Base-by-base conservation (phyloP, 2,113 vertebrate genomes). In the Ceuthmochares aereus region DNA sequence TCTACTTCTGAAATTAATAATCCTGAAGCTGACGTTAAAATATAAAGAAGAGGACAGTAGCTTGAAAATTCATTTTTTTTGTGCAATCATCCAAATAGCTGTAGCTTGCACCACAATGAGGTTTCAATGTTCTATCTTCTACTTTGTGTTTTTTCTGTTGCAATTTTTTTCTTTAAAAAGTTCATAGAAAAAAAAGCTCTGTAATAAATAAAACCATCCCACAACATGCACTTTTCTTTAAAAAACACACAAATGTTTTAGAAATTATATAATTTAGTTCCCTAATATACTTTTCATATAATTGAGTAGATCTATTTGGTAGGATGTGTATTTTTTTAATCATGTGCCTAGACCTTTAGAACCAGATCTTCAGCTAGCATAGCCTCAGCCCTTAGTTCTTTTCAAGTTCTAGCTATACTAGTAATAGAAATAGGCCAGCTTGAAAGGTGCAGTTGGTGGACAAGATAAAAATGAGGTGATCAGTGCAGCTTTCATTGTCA, bases 1-100 rank as follows among this genome's bases (percentile, higher is more conserved):
- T 84, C 43, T 96, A 56, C 40, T 89, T 80, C 88, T 93, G 93
- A 94, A 92, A 92, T 69, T 30, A 49, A 78, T 74, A 84, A 89
- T 87, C 52, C 72, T 1, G 25, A 95, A 92, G 36, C 52, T 93
- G 63, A 94, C 54, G 60, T 64, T 90, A 58, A 92, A 96, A 95
- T 92, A 27, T 64, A 84, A 94, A 81, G 90, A 90, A 32, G 52
- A 78, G 83, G 66, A 78, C 40, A 87, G 88, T 87, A 93, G 58
- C 80, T 82, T 96, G 68, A 87, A 90, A 90, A 93, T 89, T 84
- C 30, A 51, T 92, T 92, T 87, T 87, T 40, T 90, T 90, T 1
- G 3, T 13, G 13, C 81, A 34, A 75, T 78, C 52, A 37, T 90
- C 29, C 63, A 80, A 90, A 80, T 83, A 1, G 84, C 64, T 90